phyloP scores from a whole-genome alignment of 2,113 vertebrate genomes.

The Centropus unirufus region DNA sequence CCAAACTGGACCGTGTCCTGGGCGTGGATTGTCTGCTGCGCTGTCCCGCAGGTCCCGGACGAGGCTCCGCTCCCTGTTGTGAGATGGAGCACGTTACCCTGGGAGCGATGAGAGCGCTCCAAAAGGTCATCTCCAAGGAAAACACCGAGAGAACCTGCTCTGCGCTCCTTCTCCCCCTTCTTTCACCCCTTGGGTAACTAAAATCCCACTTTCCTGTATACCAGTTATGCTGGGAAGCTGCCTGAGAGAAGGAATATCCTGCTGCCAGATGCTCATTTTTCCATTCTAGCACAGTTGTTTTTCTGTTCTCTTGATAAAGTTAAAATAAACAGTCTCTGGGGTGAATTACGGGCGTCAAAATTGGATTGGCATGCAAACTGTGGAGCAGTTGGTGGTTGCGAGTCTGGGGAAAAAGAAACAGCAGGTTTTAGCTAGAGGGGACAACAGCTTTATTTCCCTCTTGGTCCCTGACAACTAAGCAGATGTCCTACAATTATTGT shows the following conservation, averaged over 20 bases:
- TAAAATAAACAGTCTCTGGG: constrained; percentile 77
- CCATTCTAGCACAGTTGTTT: constrained; percentile 65
- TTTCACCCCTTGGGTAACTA: background rate
- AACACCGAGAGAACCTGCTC: background rate
- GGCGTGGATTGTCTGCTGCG: background rate
- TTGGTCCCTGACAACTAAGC: constrained; percentile 81
- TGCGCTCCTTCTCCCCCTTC: background rate
- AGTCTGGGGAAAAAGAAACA: constrained; percentile 77
- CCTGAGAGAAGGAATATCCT: background rate
- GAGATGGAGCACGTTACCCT: background rate
- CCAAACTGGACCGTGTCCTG: background rate
- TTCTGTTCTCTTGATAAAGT: constrained; percentile 79
- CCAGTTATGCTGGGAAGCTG: background rate
- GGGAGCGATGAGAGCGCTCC: background rate
- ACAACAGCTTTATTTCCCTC: constrained; percentile 86
- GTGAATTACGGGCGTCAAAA: constrained; percentile 71
- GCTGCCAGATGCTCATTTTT: constrained; percentile 58
- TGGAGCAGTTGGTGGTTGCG: constrained; percentile 80
- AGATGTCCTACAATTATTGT: constrained; percentile 84
- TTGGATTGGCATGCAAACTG: constrained; percentile 80
- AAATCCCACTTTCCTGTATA: background rate
- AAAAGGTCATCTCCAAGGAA: background rate
- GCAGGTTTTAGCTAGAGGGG: constrained; percentile 87
- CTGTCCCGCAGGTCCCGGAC: background rate
- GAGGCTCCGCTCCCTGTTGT: background rate